Evolutionary conservation across 1,140 invertebrate species (phyloP), one percentile per base, ranked within the genome.

Genomic region (Panulirus ornatus): DNA sequence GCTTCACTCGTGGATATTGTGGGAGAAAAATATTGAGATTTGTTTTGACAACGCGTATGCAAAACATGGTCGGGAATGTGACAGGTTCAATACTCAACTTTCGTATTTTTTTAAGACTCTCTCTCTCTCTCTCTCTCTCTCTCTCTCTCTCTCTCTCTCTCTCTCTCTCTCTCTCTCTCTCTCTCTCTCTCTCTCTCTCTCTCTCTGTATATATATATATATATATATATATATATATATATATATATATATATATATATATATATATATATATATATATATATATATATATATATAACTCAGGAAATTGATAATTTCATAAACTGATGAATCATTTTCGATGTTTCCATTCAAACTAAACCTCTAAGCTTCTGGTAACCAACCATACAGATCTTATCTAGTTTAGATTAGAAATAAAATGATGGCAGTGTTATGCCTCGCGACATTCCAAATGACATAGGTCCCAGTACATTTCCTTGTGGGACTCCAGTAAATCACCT

Each of bases 211-310:
- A 66, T 27, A 27, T 66, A 1, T 30, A 30, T 66, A 30, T 66
- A 66, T 66, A 66, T 66, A 66, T 66, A 54, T 54, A 27, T 66
- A 66, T 63, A 63, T 63, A 63, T 63, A 63, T 63, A 63, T 63
- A 63, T 63, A 63, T 63, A 63, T 63, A 63, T 63, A 63, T 63
- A 63, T 63, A 63, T 63, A 63, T 63, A 63, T 63, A 63, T 63
- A 63, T 63, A 63, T 63, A 63, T 63, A 63, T 63, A 63, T 63
- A 63, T 63, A 63, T 63, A 63, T 30, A 66, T 66, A 66, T 58
- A 58, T 58, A 58, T 58, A 9, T 58, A 58, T 58, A 58, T 58
- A 58, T 58, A 58, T 58, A 58, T 58, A 58, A n/a, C n/a, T n/a
- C n/a, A n/a, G n/a, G n/a, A n/a, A n/a, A n/a, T n/a, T n/a, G n/a